These are phyloP conservation scores for Mnemiopsis leidyi DNA, from an alignment of 37 sponge, comb jelly and placozoan genomes.

Conservation along the genomic window DNA sequence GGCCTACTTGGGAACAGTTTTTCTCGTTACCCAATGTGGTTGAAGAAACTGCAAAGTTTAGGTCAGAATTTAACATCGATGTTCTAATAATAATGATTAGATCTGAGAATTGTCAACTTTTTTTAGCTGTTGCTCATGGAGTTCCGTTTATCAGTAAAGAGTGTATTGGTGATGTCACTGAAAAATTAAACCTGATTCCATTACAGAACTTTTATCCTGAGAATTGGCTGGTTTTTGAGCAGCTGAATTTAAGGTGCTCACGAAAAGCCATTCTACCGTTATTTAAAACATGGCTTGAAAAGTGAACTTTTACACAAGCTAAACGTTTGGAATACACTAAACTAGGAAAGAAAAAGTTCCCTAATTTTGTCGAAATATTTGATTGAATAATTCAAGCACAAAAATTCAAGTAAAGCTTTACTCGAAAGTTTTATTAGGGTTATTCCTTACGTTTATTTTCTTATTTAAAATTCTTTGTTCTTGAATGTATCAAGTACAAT, in stretches of 20 bases:
- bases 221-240: neutral
- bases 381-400: no score
- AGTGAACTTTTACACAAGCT: no score
- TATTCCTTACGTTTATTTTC: no score
- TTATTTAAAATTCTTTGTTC: no score
- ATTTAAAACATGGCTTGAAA: neutral
- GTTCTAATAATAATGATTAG: neutral
- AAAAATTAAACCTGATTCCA: neutral
- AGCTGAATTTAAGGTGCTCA: neutral
- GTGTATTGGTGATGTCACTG: neutral
- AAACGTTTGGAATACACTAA: no score
- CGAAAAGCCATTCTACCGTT: neutral
- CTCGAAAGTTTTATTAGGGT: no score
- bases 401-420: no score
- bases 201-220: neutral
- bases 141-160: neutral
- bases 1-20: conserved; percentile 8
- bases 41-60: neutral
- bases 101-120: neutral
- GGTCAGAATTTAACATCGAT: neutral
- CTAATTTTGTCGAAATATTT: no score
- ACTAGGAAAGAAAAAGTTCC: no score
- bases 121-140: neutral
- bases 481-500: no score
- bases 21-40: neutral